Conservation (phyloP, 2,888 invertebrate species). For the Leuctra nigra region DNA sequence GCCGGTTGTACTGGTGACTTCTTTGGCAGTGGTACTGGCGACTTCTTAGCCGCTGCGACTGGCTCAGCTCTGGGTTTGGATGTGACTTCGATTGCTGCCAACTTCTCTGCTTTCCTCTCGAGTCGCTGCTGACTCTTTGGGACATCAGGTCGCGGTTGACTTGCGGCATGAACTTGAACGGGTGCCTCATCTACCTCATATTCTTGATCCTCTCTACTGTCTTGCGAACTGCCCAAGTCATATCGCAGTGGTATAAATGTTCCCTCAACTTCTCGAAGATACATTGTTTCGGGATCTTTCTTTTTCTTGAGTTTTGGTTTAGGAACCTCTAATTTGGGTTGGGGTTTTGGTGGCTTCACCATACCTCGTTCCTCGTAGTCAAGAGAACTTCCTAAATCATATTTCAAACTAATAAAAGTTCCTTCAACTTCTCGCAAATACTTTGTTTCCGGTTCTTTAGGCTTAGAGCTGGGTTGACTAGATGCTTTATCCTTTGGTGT, state of each 20-base stretch:
- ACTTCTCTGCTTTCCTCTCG: not conserved
- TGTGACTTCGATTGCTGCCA: not conserved
- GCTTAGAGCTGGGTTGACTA: not conserved
- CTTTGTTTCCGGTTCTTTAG: not conserved
- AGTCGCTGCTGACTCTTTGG: not conserved
- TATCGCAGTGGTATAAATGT: not conserved
- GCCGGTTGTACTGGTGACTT: not conserved
- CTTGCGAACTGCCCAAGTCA: conserved; percentile 1
- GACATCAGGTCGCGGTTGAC: not conserved
- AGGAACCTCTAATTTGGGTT: not conserved
- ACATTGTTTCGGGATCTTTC: not conserved
- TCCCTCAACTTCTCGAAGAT: not conserved
- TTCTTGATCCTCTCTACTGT: not conserved
- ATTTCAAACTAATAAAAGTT: conserved; percentile 1
- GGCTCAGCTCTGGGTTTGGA: not conserved
- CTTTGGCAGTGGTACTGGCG: not conserved
- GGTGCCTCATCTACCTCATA: too few relatives aligned
- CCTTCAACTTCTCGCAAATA: conserved; percentile 1
- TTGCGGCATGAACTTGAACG: too few relatives aligned
- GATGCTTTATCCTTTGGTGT: not conserved
- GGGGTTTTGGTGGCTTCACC: not conserved
- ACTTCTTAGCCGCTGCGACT: not conserved
- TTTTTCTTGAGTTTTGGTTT: not conserved
- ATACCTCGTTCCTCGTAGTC: not conserved
- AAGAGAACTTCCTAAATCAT: not conserved